Evolutionary conservation across 1,140 invertebrate species (phyloP).

Genomic region (Frieseomelitta varia): DNA sequence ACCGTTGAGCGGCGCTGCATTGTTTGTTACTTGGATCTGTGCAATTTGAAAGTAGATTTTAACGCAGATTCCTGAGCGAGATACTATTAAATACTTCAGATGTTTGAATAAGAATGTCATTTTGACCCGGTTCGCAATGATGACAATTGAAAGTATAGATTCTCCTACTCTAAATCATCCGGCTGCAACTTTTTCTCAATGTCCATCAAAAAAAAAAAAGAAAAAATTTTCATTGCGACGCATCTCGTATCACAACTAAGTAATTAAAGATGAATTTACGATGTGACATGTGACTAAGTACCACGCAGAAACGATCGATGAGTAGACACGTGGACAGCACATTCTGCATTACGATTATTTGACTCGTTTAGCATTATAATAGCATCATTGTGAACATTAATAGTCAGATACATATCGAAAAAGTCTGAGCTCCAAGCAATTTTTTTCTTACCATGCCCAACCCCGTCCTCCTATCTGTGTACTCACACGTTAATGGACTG

Average conservation of each 20-base stretch:
- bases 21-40: neutral
- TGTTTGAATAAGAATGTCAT: slow-evolving; percentile 46
- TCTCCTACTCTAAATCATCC: neutral
- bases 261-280: slow-evolving; percentile 28
- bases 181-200: neutral
- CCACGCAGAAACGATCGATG: neutral
- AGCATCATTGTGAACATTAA: slow-evolving; percentile 38
- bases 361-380: slow-evolving; percentile 57
- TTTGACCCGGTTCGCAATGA: slow-evolving; percentile 19
- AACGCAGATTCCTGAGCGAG: slow-evolving; percentile 24
- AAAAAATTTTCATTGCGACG: neutral
- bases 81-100: slow-evolving; percentile 33
- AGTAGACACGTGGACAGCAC: slow-evolving; percentile 4
- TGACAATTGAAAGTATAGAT: slow-evolving; percentile 26
- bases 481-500: slow-evolving; percentile 55
- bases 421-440: slow-evolving; percentile 37
- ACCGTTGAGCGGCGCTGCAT: neutral
- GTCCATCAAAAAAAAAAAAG: neutral
- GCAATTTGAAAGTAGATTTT: slow-evolving; percentile 47
- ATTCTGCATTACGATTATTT: slow-evolving; percentile 42
- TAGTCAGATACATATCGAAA: slow-evolving; percentile 54
- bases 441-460: slow-evolving; percentile 30
- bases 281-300: slow-evolving; percentile 40
- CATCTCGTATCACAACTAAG: neutral
- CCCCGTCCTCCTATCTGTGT: slow-evolving; percentile 13